Conservation (phyloP, 2,797 vertebrate genomes). For the Xiphophorus birchmanni region DNA sequence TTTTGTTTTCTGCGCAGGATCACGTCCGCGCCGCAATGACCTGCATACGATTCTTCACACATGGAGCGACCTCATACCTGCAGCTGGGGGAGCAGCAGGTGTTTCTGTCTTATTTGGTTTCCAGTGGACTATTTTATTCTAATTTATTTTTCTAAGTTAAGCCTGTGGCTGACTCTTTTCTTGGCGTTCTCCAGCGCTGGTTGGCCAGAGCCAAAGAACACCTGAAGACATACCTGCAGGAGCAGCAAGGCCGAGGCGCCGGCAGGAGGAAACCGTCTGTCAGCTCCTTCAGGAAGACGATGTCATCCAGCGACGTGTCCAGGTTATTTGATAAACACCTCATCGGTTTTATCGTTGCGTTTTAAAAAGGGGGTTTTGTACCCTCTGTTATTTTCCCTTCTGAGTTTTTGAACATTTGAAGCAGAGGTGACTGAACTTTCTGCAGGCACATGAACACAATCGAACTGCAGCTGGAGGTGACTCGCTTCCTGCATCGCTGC, state of each 20-base stretch:
- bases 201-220: conserved; percentile 95
- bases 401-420: background rate
- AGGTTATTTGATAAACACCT: conserved; percentile 77
- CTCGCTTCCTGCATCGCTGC: conserved; percentile 92
- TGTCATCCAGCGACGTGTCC: conserved; percentile 92
- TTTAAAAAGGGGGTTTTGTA: background rate
- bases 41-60: conserved; percentile 94
- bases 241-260: conserved; percentile 84
- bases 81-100: conserved; percentile 90
- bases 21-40: conserved; percentile 97
- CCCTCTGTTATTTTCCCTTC: background rate
- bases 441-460: conserved; percentile 94
- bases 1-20: conserved; percentile 80
- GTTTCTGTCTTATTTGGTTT: background rate
- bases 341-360: background rate
- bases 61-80: conserved; percentile 88
- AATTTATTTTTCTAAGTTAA: background rate
- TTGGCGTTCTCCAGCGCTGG: conserved; percentile 79
- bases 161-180: background rate
- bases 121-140: background rate
- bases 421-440: background rate
- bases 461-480: conserved; percentile 97
- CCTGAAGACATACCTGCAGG: conserved; percentile 93
- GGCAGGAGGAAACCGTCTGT: conserved; percentile 81
- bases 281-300: conserved; percentile 91